These are phyloP conservation scores for Thaumatotibia leucotreta DNA, from an alignment of 1,140 invertebrate species.

Conservation along the genomic window DNA sequence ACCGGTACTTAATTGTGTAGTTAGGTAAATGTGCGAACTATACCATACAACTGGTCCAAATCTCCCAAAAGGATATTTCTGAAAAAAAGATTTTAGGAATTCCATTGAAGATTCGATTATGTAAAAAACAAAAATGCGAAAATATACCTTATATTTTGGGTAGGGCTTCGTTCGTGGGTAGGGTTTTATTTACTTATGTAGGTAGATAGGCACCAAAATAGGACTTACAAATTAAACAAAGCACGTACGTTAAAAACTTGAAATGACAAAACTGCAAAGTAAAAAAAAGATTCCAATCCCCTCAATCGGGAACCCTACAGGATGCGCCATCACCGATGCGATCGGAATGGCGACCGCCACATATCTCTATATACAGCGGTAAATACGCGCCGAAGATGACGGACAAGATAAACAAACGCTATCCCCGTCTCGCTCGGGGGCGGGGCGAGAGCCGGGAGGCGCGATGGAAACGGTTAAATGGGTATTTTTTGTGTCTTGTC, in stretches of 20 bases:
- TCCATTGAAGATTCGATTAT: too few relatives aligned
- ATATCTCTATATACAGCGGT: constrained; percentile 42
- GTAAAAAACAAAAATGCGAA: too few relatives aligned
- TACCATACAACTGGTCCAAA: too few relatives aligned
- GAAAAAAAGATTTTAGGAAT: too few relatives aligned
- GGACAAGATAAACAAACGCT: constrained; percentile 65
- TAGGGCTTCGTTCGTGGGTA: too few relatives aligned
- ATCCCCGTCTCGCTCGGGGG: constrained; percentile 44
- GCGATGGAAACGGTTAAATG: constrained; percentile 59
- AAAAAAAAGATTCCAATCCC: background rate
- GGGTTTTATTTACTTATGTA: too few relatives aligned
- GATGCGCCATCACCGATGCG: constrained; percentile 51
- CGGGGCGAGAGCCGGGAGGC: constrained; percentile 39
- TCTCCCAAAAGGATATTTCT: too few relatives aligned
- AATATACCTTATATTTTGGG: too few relatives aligned
- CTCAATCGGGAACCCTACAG: constrained; percentile 19
- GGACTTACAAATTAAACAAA: background rate
- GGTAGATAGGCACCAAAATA: too few relatives aligned
- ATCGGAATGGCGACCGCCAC: constrained; percentile 50
- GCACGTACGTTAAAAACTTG: background rate
- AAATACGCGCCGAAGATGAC: constrained; percentile 57
- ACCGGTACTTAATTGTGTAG: too few relatives aligned
- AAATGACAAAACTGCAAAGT: background rate
- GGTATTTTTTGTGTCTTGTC: constrained; percentile 72
- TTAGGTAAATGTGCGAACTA: too few relatives aligned